Evolutionary conservation across 2,113 vertebrate genomes (phyloP), one percentile per base, ranked within the genome.

Genomic region (Lycocorax pyrrhopterus): DNA sequence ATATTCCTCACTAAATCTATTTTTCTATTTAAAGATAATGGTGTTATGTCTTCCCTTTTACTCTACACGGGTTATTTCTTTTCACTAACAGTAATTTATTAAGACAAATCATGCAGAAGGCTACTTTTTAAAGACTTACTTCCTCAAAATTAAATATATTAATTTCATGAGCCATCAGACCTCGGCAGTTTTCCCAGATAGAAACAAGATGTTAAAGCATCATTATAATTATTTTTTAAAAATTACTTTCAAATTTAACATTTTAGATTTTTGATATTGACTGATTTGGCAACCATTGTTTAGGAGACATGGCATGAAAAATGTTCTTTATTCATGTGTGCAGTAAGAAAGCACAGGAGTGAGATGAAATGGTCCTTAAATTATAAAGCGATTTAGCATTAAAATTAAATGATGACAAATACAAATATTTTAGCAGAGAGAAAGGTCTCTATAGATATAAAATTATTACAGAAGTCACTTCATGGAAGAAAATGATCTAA

Each of bases 351-450:
- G 46, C 76, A 66, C 3, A 83, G 7, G 43, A 71, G 3, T 84
- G 47, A 76, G 53, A 83, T 73, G 11, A 94, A 92, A 81, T 4
- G 9, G 16, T 35, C 67, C 46, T 58, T 80, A 76, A 37, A 39
- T 67, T 82, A 68, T 56, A 35, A 88, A 80, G 32, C 30, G 29
- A 66, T 79, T 77, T 69, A 39, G 62, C 43, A 49, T 55, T 73
- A 88, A 90, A 92, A 94, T 37, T 58, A 73, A 93, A 80, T 85
- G 2, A 52, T 76, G 71, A 80, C 17, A 90, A 94, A 91, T 62
- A 85, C 52, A 96, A 93, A 93, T 88, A 88, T 89, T 96, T 92
- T 94, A 95, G 21, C 25, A 89, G 64, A 90, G 16, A 37, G 3
- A 80, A 96, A 89, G 22, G 55, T 75, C 68, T 92, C 83, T 52